Evolutionary conservation across 2,113 vertebrate species (phyloP).

Genomic region (Mellivora capensis): DNA sequence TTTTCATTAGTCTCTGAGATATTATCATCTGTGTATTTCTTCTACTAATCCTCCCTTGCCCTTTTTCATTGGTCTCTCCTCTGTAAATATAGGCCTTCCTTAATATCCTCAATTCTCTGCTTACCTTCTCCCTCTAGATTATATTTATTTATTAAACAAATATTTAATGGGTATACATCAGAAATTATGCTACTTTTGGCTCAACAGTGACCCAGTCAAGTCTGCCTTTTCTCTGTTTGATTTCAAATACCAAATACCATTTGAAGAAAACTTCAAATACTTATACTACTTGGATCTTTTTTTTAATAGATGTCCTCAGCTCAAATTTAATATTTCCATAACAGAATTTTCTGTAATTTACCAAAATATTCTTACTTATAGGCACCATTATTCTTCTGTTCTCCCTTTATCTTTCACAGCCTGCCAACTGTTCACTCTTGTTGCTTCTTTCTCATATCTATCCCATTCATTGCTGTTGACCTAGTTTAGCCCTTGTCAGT

Average conservation of each 20-base stretch:
- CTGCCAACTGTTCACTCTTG: neutral
- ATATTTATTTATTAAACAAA: neutral
- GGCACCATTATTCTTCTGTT: neutral
- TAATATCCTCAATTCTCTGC: neutral
- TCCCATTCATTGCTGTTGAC: neutral
- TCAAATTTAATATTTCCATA: neutral
- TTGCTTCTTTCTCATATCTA: neutral
- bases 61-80: neutral
- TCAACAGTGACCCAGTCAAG: neutral
- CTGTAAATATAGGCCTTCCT: neutral
- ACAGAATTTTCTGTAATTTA: neutral
- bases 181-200: neutral
- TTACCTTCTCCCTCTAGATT: neutral
- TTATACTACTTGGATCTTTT: neutral
- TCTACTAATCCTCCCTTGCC: neutral
- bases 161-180: neutral
- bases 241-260: neutral
- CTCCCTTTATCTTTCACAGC: neutral
- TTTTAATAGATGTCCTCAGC: neutral
- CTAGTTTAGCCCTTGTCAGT: neutral
- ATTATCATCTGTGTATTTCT: neutral
- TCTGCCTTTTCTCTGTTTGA: neutral
- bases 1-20: neutral
- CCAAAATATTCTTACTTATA: neutral
- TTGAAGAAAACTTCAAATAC: neutral